Base-by-base conservation (phyloP, 2,888 invertebrate genomes). In the Tethea ocularis region DNA sequence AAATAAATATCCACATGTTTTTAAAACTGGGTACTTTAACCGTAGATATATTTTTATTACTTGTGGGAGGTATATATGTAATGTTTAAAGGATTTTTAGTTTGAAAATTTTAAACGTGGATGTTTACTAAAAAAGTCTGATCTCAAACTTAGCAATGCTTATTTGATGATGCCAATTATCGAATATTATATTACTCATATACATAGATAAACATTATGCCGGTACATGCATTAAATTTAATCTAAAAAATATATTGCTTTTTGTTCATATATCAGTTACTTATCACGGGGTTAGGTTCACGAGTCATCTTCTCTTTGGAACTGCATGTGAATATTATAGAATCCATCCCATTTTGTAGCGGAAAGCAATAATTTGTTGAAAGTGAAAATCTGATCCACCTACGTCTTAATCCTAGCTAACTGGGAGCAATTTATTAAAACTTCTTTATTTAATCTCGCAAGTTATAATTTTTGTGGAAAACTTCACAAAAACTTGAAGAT, bases 401-500 rank as follows among this genome's bases (percentile, higher is more conserved):
- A 71, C 83, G 77, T 79, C 81, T 77, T 87, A 88, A 88, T 86
- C 85, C 84, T 74, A 77, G 82, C 84, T 83, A 76, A 86, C 84
- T 83, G 78, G 78, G 76, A 78, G 84, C 86, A 87, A 90, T 91
- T 90, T 90, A 89, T 91, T 89, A 88, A 89, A 90, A 91, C 83
- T 91, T 90, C 82, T 86, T 79, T 88, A 91, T 88, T 89, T 89
- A 90, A 90, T 90, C 89, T 89, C 69, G 70, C 82, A 89, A 90
- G 89, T 91, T 91, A 89, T 90, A 89, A 89, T 91, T 91, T 90
- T 86, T 89, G 87, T 84, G 87, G 84, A 80, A 80, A 87, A 89
- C 86, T 89, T 89, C 80, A 86, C 83, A 83, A 78, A 87, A 89
- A 90, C 87, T 91, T 84, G 75, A 79, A 87, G 89, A 90, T 89